These are phyloP conservation scores for Hirtodrosophila confusa DNA, from an alignment of 2,888 invertebrate genomes.

Conservation along the genomic window DNA sequence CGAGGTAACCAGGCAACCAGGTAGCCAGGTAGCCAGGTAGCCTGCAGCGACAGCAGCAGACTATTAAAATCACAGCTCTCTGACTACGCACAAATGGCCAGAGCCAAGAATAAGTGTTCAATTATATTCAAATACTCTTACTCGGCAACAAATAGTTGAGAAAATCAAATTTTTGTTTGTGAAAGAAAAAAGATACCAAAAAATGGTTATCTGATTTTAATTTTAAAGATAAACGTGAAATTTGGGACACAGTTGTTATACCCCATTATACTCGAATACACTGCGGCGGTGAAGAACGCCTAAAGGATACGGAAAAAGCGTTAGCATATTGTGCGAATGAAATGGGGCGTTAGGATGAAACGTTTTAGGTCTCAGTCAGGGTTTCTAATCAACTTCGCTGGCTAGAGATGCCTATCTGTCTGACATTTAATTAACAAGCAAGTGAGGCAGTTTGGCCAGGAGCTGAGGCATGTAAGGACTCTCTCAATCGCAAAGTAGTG, in stretches of 20 bases:
- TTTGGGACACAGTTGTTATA: not conserved
- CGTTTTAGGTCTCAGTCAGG: not conserved
- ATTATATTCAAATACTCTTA: slow-evolving; percentile 18
- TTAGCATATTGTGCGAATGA: slow-evolving; percentile 40
- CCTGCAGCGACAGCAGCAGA: slow-evolving; percentile 28
- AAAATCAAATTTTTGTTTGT: too few relatives aligned
- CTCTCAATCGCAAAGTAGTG: slow-evolving; percentile 15
- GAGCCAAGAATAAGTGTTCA: slow-evolving; percentile 3
- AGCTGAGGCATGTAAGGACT: slow-evolving; percentile 4
- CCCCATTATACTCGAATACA: not conserved
- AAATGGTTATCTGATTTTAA: too few relatives aligned
- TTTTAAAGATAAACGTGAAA: not conserved
- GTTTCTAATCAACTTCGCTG: slow-evolving; percentile 46
- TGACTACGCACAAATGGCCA: slow-evolving; percentile 11
- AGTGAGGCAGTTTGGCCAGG: slow-evolving; percentile 14
- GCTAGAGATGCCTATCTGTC: slow-evolving; percentile 52
- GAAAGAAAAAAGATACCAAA: too few relatives aligned
- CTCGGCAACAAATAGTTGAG: not conserved
- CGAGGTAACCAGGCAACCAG: slow-evolving; percentile 17
- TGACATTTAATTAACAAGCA: slow-evolving; percentile 65
- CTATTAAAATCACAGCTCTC: slow-evolving; percentile 39
- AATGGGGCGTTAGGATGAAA: slow-evolving; percentile 35
- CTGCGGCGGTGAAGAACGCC: not conserved
- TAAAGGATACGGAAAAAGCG: not conserved
- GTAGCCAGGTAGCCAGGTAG: slow-evolving; percentile 11